Conservation (phyloP, 2,888 invertebrate genomes). For the Hirtodrosophila duncani region DNA sequence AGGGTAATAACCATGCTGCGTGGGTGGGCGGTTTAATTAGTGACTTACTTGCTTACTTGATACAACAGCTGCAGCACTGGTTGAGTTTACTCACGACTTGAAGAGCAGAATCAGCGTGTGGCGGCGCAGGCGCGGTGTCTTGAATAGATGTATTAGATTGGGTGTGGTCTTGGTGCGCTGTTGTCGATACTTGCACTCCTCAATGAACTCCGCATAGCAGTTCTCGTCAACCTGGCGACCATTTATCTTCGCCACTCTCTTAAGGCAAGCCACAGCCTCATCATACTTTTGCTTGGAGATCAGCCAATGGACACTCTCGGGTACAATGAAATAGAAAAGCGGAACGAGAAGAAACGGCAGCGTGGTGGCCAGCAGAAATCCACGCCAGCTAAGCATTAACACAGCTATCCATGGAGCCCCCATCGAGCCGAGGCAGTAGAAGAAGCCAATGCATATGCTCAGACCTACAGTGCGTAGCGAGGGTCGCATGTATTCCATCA, state of each 20-base stretch:
- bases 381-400: conserved; percentile 79
- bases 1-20: conserved; percentile 81
- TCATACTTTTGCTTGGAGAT: conserved; percentile 80
- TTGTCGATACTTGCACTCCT: conserved; percentile 64
- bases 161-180: conserved; percentile 48
- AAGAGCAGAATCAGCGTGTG: conserved; percentile 79
- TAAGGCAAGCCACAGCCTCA: conserved; percentile 79
- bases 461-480: conserved; percentile 80
- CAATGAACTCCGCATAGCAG: conserved; percentile 63
- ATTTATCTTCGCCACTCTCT: conserved; percentile 80
- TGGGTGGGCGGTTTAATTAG: conserved; percentile 7
- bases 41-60: neutral
- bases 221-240: conserved; percentile 76
- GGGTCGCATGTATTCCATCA: conserved; percentile 81
- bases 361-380: conserved; percentile 79
- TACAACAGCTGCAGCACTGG: neutral
- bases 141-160: conserved; percentile 79
- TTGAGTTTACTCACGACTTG: conserved; percentile 80
- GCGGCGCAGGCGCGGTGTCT: conserved; percentile 80
- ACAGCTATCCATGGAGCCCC: conserved; percentile 80
- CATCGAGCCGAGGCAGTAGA: conserved; percentile 81
- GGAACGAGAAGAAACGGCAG: conserved; percentile 79
- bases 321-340: conserved; percentile 80
- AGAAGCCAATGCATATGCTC: conserved; percentile 81
- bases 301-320: conserved; percentile 82